These are phyloP conservation scores for Campaea margaritaria DNA, from an alignment of 2,888 invertebrate genomes.

Conservation along the genomic window DNA sequence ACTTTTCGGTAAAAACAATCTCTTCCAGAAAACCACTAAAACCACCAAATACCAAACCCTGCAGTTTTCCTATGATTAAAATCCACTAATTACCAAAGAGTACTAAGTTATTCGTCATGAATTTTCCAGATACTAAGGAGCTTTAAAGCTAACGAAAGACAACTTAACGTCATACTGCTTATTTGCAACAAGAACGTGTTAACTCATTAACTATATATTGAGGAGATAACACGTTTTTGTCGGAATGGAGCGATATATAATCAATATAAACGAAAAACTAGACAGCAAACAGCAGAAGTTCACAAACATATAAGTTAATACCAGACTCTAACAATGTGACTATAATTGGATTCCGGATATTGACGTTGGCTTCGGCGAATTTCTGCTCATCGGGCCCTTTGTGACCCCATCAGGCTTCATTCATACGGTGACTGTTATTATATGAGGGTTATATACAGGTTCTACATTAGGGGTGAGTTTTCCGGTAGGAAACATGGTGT, in stretches of 20 bases:
- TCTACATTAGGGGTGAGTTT: slow-evolving; percentile 26
- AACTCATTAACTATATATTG: too few species aligned
- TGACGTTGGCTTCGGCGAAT: slow-evolving; percentile 50
- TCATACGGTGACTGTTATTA: slow-evolving; percentile 36
- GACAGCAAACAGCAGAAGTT: slow-evolving; percentile 3
- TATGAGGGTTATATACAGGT: slow-evolving; percentile 33
- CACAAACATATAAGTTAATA: slow-evolving; percentile 29
- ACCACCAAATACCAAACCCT: too few species aligned
- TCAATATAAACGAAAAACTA: slow-evolving; percentile 9
- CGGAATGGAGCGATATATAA: neutral
- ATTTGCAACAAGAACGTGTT: too few species aligned
- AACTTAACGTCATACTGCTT: too few species aligned
- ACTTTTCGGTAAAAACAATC: too few species aligned
- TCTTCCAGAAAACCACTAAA: too few species aligned
- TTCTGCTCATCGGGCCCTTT: slow-evolving; percentile 52
- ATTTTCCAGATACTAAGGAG: too few species aligned
- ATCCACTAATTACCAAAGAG: too few species aligned
- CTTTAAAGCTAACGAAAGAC: too few species aligned
- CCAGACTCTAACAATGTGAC: slow-evolving; percentile 49
- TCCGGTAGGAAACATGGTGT: slow-evolving; percentile 10
- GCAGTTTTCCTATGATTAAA: too few species aligned
- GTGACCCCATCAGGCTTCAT: slow-evolving; percentile 38
- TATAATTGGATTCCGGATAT: slow-evolving; percentile 58
- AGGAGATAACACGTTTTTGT: too few species aligned
- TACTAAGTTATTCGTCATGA: too few species aligned